Evolutionary conservation across 2,888 invertebrate species (phyloP).

Genomic region (Eristalis intricaria): DNA sequence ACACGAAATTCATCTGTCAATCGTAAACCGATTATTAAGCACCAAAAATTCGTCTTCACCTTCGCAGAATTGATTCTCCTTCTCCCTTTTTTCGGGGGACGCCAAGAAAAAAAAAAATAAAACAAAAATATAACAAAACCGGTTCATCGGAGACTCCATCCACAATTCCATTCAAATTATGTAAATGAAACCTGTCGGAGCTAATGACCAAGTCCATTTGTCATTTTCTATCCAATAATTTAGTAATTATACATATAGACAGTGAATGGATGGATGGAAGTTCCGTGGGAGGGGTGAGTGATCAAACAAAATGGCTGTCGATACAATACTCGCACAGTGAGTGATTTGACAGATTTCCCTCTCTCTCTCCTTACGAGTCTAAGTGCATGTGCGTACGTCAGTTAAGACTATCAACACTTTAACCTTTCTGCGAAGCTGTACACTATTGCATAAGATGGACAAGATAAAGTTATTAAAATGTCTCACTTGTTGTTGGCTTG

Average conservation of each 20-base stretch:
- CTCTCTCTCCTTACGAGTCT: neutral
- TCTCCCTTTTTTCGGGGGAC: constrained; percentile 12
- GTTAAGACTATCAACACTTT: neutral
- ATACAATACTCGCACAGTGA: neutral
- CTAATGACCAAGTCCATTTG: constrained; percentile 71
- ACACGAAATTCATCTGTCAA: constrained; percentile 51
- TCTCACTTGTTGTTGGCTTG: constrained; percentile 36
- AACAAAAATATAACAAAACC: constrained; percentile 39
- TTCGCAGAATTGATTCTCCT: constrained; percentile 38
- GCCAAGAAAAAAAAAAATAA: neutral
- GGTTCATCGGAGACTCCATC: constrained; percentile 47
- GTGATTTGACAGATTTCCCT: constrained; percentile 6
- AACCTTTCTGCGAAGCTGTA: neutral
- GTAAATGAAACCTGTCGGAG: constrained; percentile 69
- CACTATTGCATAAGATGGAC: neutral
- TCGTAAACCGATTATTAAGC: constrained; percentile 46
- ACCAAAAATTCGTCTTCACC: constrained; percentile 21
- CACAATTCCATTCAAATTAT: constrained; percentile 67
- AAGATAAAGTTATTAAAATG: constrained; percentile 56
- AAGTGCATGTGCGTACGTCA: neutral
- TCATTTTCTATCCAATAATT: constrained; percentile 71
- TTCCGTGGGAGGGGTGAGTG: constrained; percentile 22
- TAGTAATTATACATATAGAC: constrained; percentile 57
- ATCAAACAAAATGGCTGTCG: constrained; percentile 56
- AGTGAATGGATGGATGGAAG: constrained; percentile 15